Evolutionary conservation across 2,797 vertebrate species (phyloP).

Genomic region (Anolis apletophallus): DNA sequence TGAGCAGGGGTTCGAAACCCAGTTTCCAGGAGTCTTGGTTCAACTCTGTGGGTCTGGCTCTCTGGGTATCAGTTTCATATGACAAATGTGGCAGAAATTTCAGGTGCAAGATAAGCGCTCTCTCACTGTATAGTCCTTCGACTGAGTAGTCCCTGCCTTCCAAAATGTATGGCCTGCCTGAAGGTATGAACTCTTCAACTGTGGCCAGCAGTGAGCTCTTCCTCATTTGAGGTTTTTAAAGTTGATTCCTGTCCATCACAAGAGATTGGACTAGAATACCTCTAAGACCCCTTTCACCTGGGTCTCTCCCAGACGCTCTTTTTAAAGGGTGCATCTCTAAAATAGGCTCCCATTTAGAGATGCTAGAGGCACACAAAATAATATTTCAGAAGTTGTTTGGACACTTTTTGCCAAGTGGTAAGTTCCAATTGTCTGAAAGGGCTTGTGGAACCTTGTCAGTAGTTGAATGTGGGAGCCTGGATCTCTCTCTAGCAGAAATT

Average conservation of each 20-base stretch:
- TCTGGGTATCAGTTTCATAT: too few species aligned
- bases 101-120: too few species aligned
- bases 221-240: background rate
- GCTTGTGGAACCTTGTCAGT: background rate
- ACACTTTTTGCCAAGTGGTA: background rate
- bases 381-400: background rate
- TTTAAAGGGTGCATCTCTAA: background rate
- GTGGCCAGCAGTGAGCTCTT: too few species aligned
- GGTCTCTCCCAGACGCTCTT: background rate
- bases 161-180: background rate
- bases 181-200: background rate
- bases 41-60: too few species aligned
- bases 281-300: background rate
- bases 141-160: too few species aligned
- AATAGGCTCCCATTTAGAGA: background rate
- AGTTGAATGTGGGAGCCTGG: background rate
- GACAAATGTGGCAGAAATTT: too few species aligned
- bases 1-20: too few species aligned
- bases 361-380: background rate
- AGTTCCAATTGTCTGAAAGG: background rate
- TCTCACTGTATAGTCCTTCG: background rate
- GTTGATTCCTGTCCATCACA: too few species aligned
- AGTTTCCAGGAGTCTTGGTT: too few species aligned
- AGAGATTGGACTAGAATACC: background rate
- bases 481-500: background rate